Percentiles rank a stretch among this genome's conserved stretches.
These are phyloP conservation scores for Paramisgurnus dabryanus DNA, from an alignment of 2,113 vertebrate species.

Conservation along the genomic window DNA sequence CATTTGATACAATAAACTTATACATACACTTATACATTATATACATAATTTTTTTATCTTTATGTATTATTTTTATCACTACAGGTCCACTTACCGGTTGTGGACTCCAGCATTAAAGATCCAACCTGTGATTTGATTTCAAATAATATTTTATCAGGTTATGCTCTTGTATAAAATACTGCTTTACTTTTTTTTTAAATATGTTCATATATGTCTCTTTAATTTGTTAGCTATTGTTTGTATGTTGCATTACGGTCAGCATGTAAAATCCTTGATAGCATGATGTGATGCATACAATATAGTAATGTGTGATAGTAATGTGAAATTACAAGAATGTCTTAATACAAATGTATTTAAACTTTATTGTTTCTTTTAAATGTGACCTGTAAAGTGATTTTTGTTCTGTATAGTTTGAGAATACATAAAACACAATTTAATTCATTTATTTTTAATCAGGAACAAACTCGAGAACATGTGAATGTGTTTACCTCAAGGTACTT, in stretches of 20 bases:
- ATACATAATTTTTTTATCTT: too few relatives aligned
- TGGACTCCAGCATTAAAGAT: not conserved
- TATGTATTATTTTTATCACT: not conserved
- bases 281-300: not conserved
- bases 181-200: not conserved
- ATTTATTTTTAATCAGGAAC: not conserved
- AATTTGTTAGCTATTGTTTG: not conserved
- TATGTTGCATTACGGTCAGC: not conserved
- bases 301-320: too few relatives aligned
- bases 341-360: not conserved
- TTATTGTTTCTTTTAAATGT: not conserved
- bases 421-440: not conserved
- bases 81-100: slow-evolving; percentile 2
- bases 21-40: too few relatives aligned
- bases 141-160: not conserved
- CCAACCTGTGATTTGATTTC: not conserved
- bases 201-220: not conserved
- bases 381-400: not conserved
- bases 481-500: not conserved
- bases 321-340: not conserved
- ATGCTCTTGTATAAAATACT: not conserved
- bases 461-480: not conserved
- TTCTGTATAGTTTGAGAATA: not conserved
- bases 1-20: too few relatives aligned
- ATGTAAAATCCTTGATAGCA: not conserved